Evolutionary conservation across 2,113 vertebrate genomes (phyloP), one percentile per base, ranked within the genome.

Genomic region (Desmodus rotundus): DNA sequence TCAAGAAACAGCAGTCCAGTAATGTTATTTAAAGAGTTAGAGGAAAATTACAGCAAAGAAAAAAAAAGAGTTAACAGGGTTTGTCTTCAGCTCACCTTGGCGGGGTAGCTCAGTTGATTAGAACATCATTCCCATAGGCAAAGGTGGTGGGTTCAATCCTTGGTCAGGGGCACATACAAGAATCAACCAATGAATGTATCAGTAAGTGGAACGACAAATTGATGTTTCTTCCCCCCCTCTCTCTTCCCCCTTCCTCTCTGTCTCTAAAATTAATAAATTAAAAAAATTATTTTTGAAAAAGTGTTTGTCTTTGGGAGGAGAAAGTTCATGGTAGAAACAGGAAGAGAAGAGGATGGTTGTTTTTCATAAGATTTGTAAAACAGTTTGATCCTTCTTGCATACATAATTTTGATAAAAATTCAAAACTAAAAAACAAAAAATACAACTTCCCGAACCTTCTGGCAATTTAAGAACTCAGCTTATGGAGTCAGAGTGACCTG

Each of bases 361-460:
- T 82, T 89, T 74, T 80, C 31, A 36, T 36, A 84, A 94, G 56
- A 61, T 91, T 78, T 83, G 54, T 45, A n/a, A 16, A 83, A 87
- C 52, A 70, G 13, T 88, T 90, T 73, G 56, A 50, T 38, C 45
- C 45, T 67, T 73, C 47, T 89, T 43, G 28, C 3, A 26, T 47
- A 54, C 20, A 43, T 73, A 82, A 56, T 93, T 74, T 95, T 95
- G 73, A 89, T 76, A 72, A 92, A 92, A 90, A 50, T 19, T 24
- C 56, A 81, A 92, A 78, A 50, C 19, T 28, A n/a, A 61, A 74
- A 61, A 63, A 12, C 4, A 36, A 22, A 9, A 36, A 8, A 11
- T 7, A 26, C 80, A 52, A 22, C 22, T 87, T 74, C 36, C 19
- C 31, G 65, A 83, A 80, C 41, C 4, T 93, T 38, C 58, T 65